Percentiles rank a stretch among this genome's conserved stretches.
phyloP scores from a whole-genome alignment of 2,113 vertebrate species.

The Chrysochloris asiatica region DNA sequence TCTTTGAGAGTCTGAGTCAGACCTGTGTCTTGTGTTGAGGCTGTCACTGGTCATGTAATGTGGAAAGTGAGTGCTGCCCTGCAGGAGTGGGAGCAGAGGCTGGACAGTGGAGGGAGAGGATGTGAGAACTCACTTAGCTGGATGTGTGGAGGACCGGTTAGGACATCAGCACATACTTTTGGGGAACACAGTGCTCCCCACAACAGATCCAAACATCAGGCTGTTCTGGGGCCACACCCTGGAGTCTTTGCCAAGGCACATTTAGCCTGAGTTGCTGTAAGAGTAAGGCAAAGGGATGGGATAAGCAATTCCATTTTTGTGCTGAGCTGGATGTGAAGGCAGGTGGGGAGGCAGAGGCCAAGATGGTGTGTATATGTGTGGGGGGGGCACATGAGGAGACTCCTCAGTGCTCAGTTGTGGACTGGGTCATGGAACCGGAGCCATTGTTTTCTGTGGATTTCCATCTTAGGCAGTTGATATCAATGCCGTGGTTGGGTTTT shows the following conservation, averaged over 20 bases:
- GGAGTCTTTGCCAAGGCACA: rapidly evolving
- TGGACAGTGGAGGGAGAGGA: background rate
- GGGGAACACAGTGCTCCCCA: background rate
- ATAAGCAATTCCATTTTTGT: background rate
- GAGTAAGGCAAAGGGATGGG: background rate
- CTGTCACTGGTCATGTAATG: too few relatives aligned
- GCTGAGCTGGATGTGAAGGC: background rate
- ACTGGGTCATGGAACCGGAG: background rate
- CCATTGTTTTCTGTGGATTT: rapidly evolving
- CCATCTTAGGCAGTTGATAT: too few relatives aligned
- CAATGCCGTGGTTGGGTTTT: background rate
- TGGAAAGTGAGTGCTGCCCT: background rate
- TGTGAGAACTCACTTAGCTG: too few relatives aligned
- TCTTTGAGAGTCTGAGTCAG: background rate
- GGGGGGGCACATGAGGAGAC: too few relatives aligned
- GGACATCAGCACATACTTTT: background rate
- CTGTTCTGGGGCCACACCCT: rapidly evolving
- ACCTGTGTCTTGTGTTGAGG: background rate
- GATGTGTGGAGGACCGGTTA: background rate
- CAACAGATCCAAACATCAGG: background rate
- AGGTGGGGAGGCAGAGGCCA: background rate
- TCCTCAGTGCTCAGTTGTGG: background rate
- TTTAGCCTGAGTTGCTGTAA: background rate
- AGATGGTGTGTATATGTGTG: too few relatives aligned
- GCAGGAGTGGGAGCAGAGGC: background rate